phyloP scores from a whole-genome alignment of 1,140 invertebrate species.

The Calliopsis andreniformis region DNA sequence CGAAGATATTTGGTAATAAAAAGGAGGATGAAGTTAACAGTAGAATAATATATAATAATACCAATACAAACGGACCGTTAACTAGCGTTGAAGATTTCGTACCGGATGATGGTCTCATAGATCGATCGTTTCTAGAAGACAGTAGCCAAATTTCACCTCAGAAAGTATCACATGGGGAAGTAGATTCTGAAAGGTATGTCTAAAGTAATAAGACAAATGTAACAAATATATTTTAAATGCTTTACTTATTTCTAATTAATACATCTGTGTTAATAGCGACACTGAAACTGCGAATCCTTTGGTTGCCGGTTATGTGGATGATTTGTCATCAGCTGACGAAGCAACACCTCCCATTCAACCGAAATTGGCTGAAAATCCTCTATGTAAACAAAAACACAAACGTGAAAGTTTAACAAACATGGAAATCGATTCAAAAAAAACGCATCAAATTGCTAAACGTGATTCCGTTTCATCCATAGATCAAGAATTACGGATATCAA shows the following conservation, averaged over 20 bases:
- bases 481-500: slow-evolving; percentile 72
- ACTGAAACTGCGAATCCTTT: slow-evolving; percentile 91
- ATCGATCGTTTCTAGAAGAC: slow-evolving; percentile 92
- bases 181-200: slow-evolving; percentile 85
- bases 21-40: slow-evolving; percentile 70
- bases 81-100: slow-evolving; percentile 93
- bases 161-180: slow-evolving; percentile 77
- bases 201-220: slow-evolving; percentile 24
- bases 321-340: slow-evolving; percentile 88
- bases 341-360: slow-evolving; percentile 66
- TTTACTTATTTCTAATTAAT: slow-evolving; percentile 22
- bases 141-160: slow-evolving; percentile 79
- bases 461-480: slow-evolving; percentile 78
- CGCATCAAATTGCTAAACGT: slow-evolving; percentile 67
- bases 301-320: slow-evolving; percentile 93
- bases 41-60: slow-evolving; percentile 54
- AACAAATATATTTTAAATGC: background rate
- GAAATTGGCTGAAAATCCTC: slow-evolving; percentile 77
- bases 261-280: slow-evolving; percentile 83
- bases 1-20: slow-evolving; percentile 78
- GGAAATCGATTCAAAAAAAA: slow-evolving; percentile 62
- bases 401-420: slow-evolving; percentile 58
- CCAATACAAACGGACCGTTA: slow-evolving; percentile 65
- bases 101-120: slow-evolving; percentile 88
- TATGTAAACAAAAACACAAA: slow-evolving; percentile 78